Evolutionary conservation across 2,888 invertebrate species (phyloP).

Genomic region (Tinea pellionella): DNA sequence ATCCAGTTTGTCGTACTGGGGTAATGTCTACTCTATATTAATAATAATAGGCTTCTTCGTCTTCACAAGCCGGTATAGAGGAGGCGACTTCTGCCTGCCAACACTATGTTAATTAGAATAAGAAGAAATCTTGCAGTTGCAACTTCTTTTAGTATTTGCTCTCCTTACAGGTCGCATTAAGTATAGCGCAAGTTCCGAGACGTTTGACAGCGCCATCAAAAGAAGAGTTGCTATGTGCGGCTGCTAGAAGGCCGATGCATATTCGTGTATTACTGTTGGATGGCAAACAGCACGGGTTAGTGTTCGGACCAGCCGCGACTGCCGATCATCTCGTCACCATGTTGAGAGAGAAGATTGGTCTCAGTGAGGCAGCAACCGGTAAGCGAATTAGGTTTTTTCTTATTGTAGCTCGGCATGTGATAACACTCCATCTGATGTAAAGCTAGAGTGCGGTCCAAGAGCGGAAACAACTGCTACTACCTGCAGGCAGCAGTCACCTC

Average conservation of each 20-base stretch:
- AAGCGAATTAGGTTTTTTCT: constrained; percentile 17
- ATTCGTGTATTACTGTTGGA: constrained; percentile 93
- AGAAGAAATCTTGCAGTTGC: no score
- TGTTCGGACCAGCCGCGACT: constrained; percentile 94
- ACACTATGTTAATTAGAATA: no score
- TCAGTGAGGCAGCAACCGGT: constrained; percentile 81
- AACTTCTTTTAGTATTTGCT: neutral
- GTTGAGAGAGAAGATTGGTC: constrained; percentile 90
- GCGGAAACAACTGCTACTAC: no score
- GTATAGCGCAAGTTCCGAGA: constrained; percentile 71
- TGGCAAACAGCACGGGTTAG: constrained; percentile 93
- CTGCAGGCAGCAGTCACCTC: no score
- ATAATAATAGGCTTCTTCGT: no score
- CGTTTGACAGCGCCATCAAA: constrained; percentile 91
- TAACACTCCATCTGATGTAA: no score
- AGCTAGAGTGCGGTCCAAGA: no score
- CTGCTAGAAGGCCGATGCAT: constrained; percentile 89
- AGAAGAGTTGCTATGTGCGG: constrained; percentile 93
- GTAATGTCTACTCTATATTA: no score
- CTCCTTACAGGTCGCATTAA: constrained; percentile 45
- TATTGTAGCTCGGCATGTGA: no score
- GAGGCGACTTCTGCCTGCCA: no score
- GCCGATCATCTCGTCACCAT: constrained; percentile 89
- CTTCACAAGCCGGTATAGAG: no score
- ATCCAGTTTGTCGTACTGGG: no score